Evolutionary conservation across 1,140 invertebrate species (phyloP), one percentile per base, ranked within the genome.

Genomic region (Pantala flavescens): DNA sequence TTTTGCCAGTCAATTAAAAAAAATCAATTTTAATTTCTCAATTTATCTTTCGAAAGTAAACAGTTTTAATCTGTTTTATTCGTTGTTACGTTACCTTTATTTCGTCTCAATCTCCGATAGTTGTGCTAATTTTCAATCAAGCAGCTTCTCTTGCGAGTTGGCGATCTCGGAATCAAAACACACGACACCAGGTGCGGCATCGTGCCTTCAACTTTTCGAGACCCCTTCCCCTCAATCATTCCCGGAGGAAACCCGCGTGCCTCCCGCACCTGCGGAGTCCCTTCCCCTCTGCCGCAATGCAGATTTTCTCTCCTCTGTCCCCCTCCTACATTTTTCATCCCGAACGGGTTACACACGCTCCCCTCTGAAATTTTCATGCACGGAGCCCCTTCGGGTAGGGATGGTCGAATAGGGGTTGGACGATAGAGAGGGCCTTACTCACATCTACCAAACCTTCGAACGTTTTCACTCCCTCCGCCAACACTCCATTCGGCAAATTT

Each of bases 151-250:
- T n/a, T n/a, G n/a, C n/a, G n/a, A n/a, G n/a, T n/a, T n/a, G n/a
- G n/a, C n/a, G n/a, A n/a, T n/a, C n/a, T n/a, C n/a, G 49, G 49
- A 63, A 63, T 63, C 49, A 63, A 63, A 63, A 63, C 49, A 63
- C 49, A 63, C 14, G 49, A 12, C 49, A 63, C 49, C 49, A 63
- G 49, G 49, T 63, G 49, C n/a, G 49, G 49, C 49, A 63, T 63
- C 49, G 2, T 21, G 49, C 49, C 49, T 63, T 63, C 49, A 63
- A 63, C 49, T 63, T 63, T 63, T 63, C 49, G 49, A 63, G 49
- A 21, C 49, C 16, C 28, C 28, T 36, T 63, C 49, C 49, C 49
- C 49, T 63, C 49, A 63, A 63, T 21, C 49, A 16, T 21, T 63
- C 5, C 49, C n/a, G n/a, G n/a, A n/a, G n/a, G n/a, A n/a, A n/a